Base-by-base conservation (phyloP, 35 echinoderm and acorn worm species). In the Amphiura filiformis region DNA sequence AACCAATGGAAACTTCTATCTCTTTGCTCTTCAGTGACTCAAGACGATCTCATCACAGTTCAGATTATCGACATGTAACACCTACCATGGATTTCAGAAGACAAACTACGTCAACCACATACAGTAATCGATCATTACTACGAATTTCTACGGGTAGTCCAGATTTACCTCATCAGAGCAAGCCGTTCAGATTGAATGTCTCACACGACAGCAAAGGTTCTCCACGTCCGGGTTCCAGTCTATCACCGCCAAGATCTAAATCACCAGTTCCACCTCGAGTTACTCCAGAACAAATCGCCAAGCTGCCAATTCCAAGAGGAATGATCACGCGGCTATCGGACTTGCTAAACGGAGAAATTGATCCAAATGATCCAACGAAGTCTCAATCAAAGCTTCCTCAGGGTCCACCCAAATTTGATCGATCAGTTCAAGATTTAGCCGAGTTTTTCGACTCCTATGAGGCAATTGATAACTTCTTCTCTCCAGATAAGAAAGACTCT, bases 251-350 rank as follows among this genome's bases (percentile, higher is more conserved):
- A 85, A 31, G 64, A 28, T 64, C 83, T 18, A 32, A 34, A 32
- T 85, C 44, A 64, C 83, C 44, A 3, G 64, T 61, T n/a, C 83
- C 83, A 22, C 32, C 47, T 34, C 32, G 83, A 35, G 34, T 85
- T 34, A 65, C 83, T 36, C 52, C 49, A 70, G 83, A 65, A n/a
- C 4, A 36, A 37, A 37, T 85, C 3, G 83, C 56, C 15, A 36
- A 36, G 83, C 83, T 85, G 9, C 83, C 83, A 0, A 85, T 85
- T 36, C 83, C 83, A 70, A 56, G 83, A 85, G 83, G 83, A 36
- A 91, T 91, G 89, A 76, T 91, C 23, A 91, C 89, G n/a, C 89
- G 89, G 76, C 82, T 91, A 12, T 83, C 83, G 52, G 89, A 91
- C 33, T 57, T 91, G 30, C 38, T 85, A 13, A 23, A 76, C 28